Evolutionary conservation across 1,140 invertebrate species (phyloP).

Genomic region (Drosophila takahashii): DNA sequence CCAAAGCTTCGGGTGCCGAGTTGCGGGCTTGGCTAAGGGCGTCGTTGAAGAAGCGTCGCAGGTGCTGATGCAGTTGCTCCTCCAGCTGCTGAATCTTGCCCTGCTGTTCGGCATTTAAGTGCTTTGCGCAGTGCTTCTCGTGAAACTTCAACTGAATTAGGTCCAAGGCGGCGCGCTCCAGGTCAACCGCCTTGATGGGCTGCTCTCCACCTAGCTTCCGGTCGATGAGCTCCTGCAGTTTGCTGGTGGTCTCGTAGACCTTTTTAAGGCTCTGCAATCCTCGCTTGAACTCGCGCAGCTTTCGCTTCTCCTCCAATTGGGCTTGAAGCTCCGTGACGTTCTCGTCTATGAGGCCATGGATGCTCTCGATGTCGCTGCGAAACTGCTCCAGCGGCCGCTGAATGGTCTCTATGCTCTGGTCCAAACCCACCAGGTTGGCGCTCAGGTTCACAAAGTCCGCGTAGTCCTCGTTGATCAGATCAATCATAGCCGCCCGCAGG

Average conservation of each 20-base stretch:
- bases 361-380: slow-evolving; percentile 91
- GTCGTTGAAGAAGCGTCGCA: slow-evolving; percentile 88
- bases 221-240: slow-evolving; percentile 64
- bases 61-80: slow-evolving; percentile 86
- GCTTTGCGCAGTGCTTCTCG: slow-evolving; percentile 66
- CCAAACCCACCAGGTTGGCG: slow-evolving; percentile 95
- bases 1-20: slow-evolving; percentile 85
- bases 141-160: slow-evolving; percentile 75
- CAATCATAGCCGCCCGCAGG: slow-evolving; percentile 96
- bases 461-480: slow-evolving; percentile 98
- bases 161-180: slow-evolving; percentile 72
- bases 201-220: slow-evolving; percentile 66
- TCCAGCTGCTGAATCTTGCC: slow-evolving; percentile 86
- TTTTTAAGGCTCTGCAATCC: slow-evolving; percentile 74
- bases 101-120: slow-evolving; percentile 85
- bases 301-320: slow-evolving; percentile 69
- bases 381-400: slow-evolving; percentile 91
- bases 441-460: slow-evolving; percentile 98
- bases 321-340: slow-evolving; percentile 60
- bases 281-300: slow-evolving; percentile 60
- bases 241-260: slow-evolving; percentile 65
- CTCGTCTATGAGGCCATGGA: slow-evolving; percentile 71
- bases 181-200: slow-evolving; percentile 75
- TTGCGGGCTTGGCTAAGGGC: slow-evolving; percentile 86
- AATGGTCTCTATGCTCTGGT: slow-evolving; percentile 93